A percentile compares a stretch with the other conserved stretches of the same genome.
These are phyloP conservation scores for Amniataba percoides DNA, from an alignment of 2,797 vertebrate genomes.

Conservation along the genomic window DNA sequence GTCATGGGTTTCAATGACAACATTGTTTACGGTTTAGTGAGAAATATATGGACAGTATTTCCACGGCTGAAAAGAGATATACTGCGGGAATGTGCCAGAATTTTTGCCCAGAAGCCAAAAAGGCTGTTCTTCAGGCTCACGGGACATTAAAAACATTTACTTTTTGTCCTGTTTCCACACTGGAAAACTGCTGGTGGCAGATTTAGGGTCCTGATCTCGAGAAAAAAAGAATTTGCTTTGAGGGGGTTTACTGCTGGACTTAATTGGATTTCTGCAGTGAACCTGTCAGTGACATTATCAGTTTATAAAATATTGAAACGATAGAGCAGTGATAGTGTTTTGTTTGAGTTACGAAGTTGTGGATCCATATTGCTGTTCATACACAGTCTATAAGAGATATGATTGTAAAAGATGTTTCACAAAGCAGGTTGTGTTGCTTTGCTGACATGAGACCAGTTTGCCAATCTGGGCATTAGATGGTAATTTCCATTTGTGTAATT, in stretches of 20 bases:
- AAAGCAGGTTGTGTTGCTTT: neutral
- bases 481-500: neutral
- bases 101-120: slow-evolving; percentile 11
- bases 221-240: neutral
- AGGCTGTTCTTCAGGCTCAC: slow-evolving; percentile 12
- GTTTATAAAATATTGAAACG: slow-evolving; percentile 1
- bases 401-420: neutral
- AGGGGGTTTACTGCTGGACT: neutral
- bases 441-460: neutral
- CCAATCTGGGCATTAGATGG: neutral
- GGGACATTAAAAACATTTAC: slow-evolving; percentile 35
- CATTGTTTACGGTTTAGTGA: slow-evolving; percentile 53
- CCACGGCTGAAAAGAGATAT: slow-evolving; percentile 48
- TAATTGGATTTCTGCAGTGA: neutral
- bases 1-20: slow-evolving; percentile 55
- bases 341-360: slow-evolving; percentile 4
- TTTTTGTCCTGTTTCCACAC: slow-evolving; percentile 15
- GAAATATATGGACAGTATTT: slow-evolving; percentile 51
- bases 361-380: neutral
- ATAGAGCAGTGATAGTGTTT: neutral
- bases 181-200: neutral
- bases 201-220: slow-evolving; percentile 18
- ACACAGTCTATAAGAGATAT: neutral
- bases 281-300: neutral
- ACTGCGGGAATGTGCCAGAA: slow-evolving; percentile 21